Base-by-base conservation (phyloP, 2,113 vertebrate genomes). In the Zosterops borbonicus region DNA sequence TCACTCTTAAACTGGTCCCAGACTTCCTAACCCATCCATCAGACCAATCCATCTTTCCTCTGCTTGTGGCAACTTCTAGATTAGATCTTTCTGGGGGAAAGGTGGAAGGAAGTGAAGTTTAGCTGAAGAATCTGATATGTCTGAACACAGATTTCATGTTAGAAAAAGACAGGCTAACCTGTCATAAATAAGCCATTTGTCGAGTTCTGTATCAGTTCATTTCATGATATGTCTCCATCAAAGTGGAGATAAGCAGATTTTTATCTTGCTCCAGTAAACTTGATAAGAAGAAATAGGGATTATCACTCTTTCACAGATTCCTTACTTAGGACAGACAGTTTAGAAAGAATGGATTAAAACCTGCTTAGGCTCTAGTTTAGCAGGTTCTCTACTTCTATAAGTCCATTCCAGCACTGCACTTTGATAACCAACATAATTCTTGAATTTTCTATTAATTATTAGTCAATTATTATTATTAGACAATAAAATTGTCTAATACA, bases 291-390 rank as follows among this genome's bases (percentile, higher is more conserved):
- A 88, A 94, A 47, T 24, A 63, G 50, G 58, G 39, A 90, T 82
- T 70, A 79, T 55, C 35, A 49, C 39, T 84, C 71, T 75, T 63
- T 20, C 63, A 91, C 31, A 82, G 69, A 75, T 67, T 85, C 33
- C 52, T 71, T 65, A 71, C 24, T 83, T 69, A 77, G 2, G 21
- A 79, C 15, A 64, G 58, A 41, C 44, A 91, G 39, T 82, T 81
- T n/a, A 87, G 87, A 91, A 78, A 92, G 18, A 56, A 47, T 31
- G 35, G 39, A 75, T 92, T 87, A 91, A 95, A 95, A 56, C 19
- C 42, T 87, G 27, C 41, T 68, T 52, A 87, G 53, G 49, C 17
- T 81, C 14, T 44, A 55, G 29, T 44, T 75, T 50, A 91, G 81
- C 65, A 91, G 60, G 80, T 91, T 89, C 23, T 74, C 47, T 87